Conservation (phyloP, 2,113 vertebrate species). For the Okapia johnstoni region DNA sequence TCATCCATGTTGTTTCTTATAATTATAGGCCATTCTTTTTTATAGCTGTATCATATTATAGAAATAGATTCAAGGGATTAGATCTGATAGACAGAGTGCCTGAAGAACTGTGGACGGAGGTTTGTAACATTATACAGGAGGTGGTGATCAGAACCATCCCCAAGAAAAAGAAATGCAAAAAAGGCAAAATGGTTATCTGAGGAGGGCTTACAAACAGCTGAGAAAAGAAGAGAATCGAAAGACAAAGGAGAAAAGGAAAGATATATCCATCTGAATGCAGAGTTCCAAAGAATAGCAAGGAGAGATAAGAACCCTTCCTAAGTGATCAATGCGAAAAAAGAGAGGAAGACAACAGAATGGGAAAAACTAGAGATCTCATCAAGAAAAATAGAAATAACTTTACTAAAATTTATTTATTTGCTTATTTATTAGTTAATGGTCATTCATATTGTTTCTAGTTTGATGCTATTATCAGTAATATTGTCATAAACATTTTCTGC, state of each 20-base stretch:
- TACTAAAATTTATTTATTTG: background rate
- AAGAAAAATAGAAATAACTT: constrained; percentile 14
- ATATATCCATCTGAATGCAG: background rate
- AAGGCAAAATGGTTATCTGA: background rate
- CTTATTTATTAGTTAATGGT: background rate
- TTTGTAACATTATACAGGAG: background rate
- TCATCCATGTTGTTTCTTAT: background rate
- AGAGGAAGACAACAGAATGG: background rate
- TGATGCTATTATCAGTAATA: background rate
- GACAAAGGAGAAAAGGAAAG: background rate
- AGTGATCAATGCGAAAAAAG: background rate
- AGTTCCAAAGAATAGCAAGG: background rate
- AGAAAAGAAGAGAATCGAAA: background rate
- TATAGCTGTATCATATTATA: background rate
- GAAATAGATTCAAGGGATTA: background rate
- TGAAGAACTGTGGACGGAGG: background rate
- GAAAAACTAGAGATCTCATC: background rate
- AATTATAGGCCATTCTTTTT: background rate
- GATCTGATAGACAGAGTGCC: background rate
- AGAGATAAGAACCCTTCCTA: background rate
- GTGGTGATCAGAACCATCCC: background rate
- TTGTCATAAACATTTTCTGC: background rate
- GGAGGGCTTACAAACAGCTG: background rate
- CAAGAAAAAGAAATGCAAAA: background rate
- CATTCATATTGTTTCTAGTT: background rate